A percentile compares a stretch with the other conserved stretches of the same genome.
Evolutionary conservation across 64 coral and sea anemone species (phyloP).

Genomic region (Orbicella faveolata): DNA sequence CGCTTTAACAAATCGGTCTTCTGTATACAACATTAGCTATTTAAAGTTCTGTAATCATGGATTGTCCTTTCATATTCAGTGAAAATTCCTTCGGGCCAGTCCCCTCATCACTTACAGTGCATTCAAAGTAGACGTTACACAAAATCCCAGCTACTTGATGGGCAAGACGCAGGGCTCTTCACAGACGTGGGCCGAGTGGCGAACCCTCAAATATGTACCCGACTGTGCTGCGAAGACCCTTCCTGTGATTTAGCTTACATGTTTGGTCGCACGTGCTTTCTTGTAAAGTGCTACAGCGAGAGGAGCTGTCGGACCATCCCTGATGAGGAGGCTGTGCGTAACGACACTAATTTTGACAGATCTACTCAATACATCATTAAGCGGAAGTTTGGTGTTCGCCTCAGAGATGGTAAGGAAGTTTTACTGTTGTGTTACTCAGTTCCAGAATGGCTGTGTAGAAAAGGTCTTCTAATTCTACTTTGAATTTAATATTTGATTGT

Average conservation of each 20-base stretch:
- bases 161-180: constrained; percentile 84
- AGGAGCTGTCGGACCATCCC: constrained; percentile 73
- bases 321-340: constrained; percentile 18
- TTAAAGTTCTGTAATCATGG: background rate
- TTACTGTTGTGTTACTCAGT: no score
- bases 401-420: constrained; percentile 64
- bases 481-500: no score
- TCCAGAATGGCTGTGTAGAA: no score
- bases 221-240: constrained; percentile 91
- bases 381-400: constrained; percentile 68
- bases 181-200: constrained; percentile 81
- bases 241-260: constrained; percentile 94
- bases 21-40: background rate
- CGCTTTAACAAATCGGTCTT: no score
- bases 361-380: constrained; percentile 89
- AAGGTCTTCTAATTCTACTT: background rate
- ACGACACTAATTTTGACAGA: constrained; percentile 42
- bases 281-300: constrained; percentile 86
- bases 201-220: constrained; percentile 87
- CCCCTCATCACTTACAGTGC: constrained; percentile 93
- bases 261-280: constrained; percentile 87
- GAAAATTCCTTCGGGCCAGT: constrained; percentile 89
- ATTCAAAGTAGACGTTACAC: constrained; percentile 86
- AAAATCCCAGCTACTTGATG: constrained; percentile 60
- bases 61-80: constrained; percentile 39